Base-by-base conservation (phyloP, 53 echinoderm and acorn worm genomes). In the Hippasteria phrygiana region DNA sequence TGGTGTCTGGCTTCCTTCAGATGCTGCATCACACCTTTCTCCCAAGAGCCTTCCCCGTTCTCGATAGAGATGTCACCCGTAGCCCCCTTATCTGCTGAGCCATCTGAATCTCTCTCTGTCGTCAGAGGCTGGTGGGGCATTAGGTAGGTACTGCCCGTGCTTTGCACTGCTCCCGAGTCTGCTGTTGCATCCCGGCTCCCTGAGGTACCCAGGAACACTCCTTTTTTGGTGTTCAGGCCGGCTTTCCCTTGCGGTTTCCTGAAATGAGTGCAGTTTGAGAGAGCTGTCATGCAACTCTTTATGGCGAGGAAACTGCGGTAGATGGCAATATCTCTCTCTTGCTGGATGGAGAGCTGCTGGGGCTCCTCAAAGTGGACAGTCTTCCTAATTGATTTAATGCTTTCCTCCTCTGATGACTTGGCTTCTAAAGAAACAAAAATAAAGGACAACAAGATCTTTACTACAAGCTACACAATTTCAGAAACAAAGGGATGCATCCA, bases 281-380 rank as follows among this genome's bases (percentile, higher is more conserved):
- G 80, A 32, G 80, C 80, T 27, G 37, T 55, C 80, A 80, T 64
- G 63, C 80, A 80, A 45, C 62, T 75, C 87, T 88, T 86, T 11
- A 93, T 67, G 55, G 88, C 81, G 0, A 95, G 87, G 53, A 94
- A 95, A 51, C 97, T 97, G n/a, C 80, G 65, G 51, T 95, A 97
- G 82, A 97, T 88, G 35, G 92, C 65, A 41, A 92, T 87, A 62
- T 97, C 97, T 34, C 97, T 76, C 77, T 89, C 89, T 56, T 92
- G 97, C 72, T 97, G 91, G 55, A 88, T 71, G 18, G 78, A 81
- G 12, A 84, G 80, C 22, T 83, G 64, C 1, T 37, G 35, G 29
- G 73, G 71, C 43, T 75, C 79, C 48, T 95, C 90, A 93, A 96
- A 96, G n/a, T 72, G 89, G 8, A 96, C 96, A 63, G 53, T 88